phyloP scores from a whole-genome alignment of 2,888 invertebrate species.

The Gari tellinella region DNA sequence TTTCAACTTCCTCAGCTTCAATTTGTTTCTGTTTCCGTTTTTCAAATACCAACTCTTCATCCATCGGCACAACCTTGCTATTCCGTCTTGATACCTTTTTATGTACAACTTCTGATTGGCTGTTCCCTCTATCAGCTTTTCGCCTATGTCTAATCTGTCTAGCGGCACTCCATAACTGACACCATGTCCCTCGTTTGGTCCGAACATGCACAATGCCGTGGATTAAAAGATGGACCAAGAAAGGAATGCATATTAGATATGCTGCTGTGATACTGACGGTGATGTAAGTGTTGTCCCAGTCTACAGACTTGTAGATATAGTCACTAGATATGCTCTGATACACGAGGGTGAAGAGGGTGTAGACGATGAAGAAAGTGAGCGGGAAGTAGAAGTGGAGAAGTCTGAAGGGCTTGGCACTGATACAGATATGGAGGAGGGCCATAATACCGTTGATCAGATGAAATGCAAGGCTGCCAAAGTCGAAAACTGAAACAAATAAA shows the following conservation, averaged over 20 bases:
- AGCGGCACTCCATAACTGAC: not conserved
- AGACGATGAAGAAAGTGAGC: constrained; percentile 13
- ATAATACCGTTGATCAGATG: constrained; percentile 21
- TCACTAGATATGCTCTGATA: constrained; percentile 10
- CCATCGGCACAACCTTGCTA: no score
- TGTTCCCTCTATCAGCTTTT: no score
- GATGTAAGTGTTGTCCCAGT: constrained; percentile 35
- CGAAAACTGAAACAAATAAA: constrained; percentile 26
- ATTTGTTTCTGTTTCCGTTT: no score
- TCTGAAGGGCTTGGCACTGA: constrained; percentile 43
- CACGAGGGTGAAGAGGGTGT: constrained; percentile 16
- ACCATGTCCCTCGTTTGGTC: constrained; percentile 18
- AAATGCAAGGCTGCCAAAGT: constrained; percentile 36
- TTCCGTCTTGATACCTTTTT: no score
- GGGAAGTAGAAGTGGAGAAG: constrained; percentile 50
- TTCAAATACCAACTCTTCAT: no score
- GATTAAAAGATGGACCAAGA: constrained; percentile 36
- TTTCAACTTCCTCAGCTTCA: no score
- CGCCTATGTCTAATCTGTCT: no score
- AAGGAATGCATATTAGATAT: constrained; percentile 24
- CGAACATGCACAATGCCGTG: constrained; percentile 35
- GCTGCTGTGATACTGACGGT: constrained; percentile 13
- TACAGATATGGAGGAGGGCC: constrained; percentile 22
- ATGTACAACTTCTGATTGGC: no score
- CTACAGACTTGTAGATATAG: constrained; percentile 28